These are phyloP conservation scores for Saxidomus purpurata DNA, from an alignment of 1,140 invertebrate genomes.

Conservation along the genomic window DNA sequence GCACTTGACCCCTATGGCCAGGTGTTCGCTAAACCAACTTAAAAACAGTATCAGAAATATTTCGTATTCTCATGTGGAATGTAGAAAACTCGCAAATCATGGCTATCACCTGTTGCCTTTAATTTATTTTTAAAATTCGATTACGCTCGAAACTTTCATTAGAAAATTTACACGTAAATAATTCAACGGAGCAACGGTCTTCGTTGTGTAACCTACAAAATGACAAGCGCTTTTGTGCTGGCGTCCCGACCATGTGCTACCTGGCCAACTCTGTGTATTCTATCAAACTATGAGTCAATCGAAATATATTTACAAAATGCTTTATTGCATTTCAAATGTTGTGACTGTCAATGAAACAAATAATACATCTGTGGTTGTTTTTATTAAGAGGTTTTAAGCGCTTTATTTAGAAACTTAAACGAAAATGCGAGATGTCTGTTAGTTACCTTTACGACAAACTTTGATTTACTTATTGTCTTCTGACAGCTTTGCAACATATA, in stretches of 20 bases:
- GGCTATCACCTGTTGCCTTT: slow-evolving; percentile 53
- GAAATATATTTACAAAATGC: slow-evolving; percentile 63
- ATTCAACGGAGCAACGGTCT: slow-evolving; percentile 37
- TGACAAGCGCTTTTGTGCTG: slow-evolving; percentile 54
- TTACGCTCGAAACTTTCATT: slow-evolving; percentile 55
- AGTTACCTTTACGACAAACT: neutral
- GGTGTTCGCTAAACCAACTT: slow-evolving; percentile 17
- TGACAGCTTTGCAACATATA: neutral
- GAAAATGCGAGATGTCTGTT: neutral
- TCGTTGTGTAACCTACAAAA: neutral
- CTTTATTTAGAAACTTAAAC: neutral
- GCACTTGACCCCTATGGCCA: slow-evolving; percentile 29
- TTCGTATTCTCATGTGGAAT: slow-evolving; percentile 60
- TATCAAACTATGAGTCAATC: slow-evolving; percentile 61
- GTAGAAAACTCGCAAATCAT: slow-evolving; percentile 27
- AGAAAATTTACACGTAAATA: slow-evolving; percentile 59
- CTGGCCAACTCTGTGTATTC: neutral
- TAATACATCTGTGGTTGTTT: slow-evolving; percentile 28
- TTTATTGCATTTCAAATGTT: slow-evolving; percentile 54
- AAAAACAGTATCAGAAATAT: slow-evolving; percentile 45
- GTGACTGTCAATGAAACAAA: slow-evolving; percentile 11
- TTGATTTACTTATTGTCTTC: neutral
- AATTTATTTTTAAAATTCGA: slow-evolving; percentile 71
- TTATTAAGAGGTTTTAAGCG: slow-evolving; percentile 17
- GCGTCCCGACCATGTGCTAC: neutral